Percentiles rank a stretch among this genome's conserved stretches.
phyloP scores from a whole-genome alignment of 1,140 invertebrate genomes.

The Muscidifurax raptorellus region DNA sequence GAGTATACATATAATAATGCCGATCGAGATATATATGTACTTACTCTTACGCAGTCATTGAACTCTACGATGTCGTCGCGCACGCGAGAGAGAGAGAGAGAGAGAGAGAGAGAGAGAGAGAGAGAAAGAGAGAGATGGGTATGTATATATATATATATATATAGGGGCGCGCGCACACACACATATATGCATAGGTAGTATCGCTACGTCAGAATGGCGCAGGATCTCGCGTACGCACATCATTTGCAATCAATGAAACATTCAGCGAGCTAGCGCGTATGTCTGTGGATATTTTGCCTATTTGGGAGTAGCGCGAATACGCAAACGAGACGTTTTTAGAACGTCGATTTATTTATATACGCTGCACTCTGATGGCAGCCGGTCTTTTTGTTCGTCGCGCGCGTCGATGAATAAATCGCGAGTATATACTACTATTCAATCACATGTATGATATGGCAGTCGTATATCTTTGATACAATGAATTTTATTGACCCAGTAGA shows the following conservation, averaged over 20 bases:
- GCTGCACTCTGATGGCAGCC: too few species aligned
- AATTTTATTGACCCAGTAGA: not conserved
- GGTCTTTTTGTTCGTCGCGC: not conserved
- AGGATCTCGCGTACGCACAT: not conserved
- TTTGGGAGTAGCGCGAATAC: not conserved
- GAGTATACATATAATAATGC: not conserved
- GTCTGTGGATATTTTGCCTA: not conserved
- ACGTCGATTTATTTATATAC: not conserved
- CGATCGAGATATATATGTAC: too few species aligned
- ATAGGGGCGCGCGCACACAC: too few species aligned
- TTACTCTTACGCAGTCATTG: slow-evolving; percentile 18
- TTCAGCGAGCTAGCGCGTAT: not conserved
- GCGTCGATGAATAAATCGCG: not conserved
- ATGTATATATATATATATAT: too few species aligned
- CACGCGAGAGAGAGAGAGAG: not conserved
- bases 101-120: not conserved
- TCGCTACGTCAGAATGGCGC: not conserved
- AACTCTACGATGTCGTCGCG: not conserved
- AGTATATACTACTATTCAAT: not conserved
- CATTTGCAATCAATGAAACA: slow-evolving; percentile 34
- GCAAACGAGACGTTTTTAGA: not conserved
- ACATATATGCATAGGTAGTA: too few species aligned
- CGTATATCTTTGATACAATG: not conserved
- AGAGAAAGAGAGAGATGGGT: too few species aligned
- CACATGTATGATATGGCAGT: not conserved